Conservation (phyloP, 2,113 vertebrate species). For the Galbula dea region DNA sequence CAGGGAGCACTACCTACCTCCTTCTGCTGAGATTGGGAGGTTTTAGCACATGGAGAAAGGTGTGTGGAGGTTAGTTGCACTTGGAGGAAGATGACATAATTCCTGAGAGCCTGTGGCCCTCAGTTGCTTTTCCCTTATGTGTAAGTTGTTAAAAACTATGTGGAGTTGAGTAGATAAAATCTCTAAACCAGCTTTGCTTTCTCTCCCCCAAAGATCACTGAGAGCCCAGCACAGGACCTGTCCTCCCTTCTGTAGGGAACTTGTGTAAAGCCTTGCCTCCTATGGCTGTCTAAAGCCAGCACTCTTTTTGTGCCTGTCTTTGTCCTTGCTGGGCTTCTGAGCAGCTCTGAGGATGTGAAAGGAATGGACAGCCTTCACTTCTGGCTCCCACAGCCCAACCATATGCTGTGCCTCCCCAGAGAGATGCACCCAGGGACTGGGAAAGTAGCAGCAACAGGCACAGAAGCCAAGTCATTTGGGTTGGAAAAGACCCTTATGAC, state of each 20-base stretch:
- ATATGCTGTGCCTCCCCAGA: background rate
- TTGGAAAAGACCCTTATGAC: too few relatives aligned
- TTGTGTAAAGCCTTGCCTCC: background rate
- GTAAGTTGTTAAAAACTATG: background rate
- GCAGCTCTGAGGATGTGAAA: background rate
- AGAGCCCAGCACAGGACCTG: background rate
- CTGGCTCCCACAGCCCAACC: background rate
- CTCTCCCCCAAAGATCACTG: background rate
- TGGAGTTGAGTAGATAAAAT: background rate
- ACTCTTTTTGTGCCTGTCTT: background rate
- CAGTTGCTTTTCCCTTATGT: background rate
- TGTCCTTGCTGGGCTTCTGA: fast-evolving
- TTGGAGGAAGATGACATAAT: fast-evolving
- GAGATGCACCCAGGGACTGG: background rate
- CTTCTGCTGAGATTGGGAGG: background rate
- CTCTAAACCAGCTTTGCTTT: background rate
- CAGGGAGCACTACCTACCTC: background rate
- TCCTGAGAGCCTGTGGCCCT: background rate
- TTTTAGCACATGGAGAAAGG: background rate
- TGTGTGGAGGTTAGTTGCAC: background rate
- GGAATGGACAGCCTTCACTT: background rate
- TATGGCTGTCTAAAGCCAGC: background rate
- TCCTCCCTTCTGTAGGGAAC: background rate
- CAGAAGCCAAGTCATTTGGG: too few relatives aligned
- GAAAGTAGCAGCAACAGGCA: background rate